phyloP scores from a whole-genome alignment of 2,797 vertebrate species.

The Jordanella pulchra region DNA sequence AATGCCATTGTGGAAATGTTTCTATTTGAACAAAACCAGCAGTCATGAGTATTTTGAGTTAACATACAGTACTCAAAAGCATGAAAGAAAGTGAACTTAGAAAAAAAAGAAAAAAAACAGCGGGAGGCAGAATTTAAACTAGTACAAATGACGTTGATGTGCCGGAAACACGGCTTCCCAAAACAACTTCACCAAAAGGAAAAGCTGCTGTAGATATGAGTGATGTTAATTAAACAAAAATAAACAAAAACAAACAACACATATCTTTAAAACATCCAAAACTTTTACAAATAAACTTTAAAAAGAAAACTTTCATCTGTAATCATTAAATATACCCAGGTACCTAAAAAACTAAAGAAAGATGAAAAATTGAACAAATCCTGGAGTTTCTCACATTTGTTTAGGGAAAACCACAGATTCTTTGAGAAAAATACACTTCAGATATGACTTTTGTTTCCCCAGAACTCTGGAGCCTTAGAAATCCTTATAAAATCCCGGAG shows the following conservation, averaged over 20 bases:
- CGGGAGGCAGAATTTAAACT: slow-evolving; percentile 34
- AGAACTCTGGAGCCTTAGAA: background rate
- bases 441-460: background rate
- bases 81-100: slow-evolving; percentile 14
- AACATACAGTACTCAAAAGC: background rate
- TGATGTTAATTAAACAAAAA: slow-evolving; percentile 18
- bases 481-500: background rate
- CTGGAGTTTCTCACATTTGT: no score
- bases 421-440: background rate
- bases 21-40: slow-evolving; percentile 6
- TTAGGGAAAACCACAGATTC: no score
- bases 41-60: slow-evolving; percentile 15
- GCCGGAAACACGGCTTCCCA: slow-evolving; percentile 26
- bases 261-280: slow-evolving; percentile 25
- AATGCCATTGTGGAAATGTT: background rate
- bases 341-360: no score
- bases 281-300: slow-evolving; percentile 11
- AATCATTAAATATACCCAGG: no score
- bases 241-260: no score
- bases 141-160: background rate
- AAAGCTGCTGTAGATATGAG: slow-evolving; percentile 34
- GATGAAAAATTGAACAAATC: no score
- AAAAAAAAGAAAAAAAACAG: slow-evolving; percentile 46
- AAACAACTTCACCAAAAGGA: slow-evolving; percentile 28
- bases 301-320: slow-evolving; percentile 34